Percentiles rank a stretch among this genome's conserved stretches.
Conservation (phyloP, 1,140 invertebrate genomes). For the Fopius arisanus region DNA sequence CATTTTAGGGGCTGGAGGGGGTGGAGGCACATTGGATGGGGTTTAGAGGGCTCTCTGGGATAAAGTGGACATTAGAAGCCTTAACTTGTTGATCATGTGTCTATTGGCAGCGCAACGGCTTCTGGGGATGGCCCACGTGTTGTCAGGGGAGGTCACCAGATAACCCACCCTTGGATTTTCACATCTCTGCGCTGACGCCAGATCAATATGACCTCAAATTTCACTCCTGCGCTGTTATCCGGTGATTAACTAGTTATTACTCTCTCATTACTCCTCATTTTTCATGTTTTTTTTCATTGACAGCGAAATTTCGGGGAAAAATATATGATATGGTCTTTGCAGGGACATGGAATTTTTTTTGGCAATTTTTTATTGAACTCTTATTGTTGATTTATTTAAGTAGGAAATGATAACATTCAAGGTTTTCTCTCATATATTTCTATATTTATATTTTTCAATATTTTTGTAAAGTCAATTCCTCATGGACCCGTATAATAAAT, state of each 20-base stretch:
- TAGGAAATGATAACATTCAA: too few relatives aligned
- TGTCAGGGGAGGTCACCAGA: neutral
- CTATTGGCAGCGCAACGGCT: neutral
- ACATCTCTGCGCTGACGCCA: slow-evolving; percentile 5
- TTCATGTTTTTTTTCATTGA: too few relatives aligned
- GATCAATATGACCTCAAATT: neutral
- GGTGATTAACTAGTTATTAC: too few relatives aligned
- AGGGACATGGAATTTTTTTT: too few relatives aligned
- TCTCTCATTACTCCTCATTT: too few relatives aligned
- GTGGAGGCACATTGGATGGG: neutral
- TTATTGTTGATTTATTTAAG: too few relatives aligned
- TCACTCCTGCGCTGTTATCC: slow-evolving; percentile 1
- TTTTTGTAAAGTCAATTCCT: neutral
- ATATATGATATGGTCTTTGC: too few relatives aligned
- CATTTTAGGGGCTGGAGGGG: neutral
- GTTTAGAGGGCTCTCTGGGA: neutral
- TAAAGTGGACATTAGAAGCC: neutral
- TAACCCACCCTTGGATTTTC: neutral
- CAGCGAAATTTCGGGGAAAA: too few relatives aligned
- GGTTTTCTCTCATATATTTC: neutral
- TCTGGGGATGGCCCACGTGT: neutral
- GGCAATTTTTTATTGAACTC: too few relatives aligned
- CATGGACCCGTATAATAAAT: neutral
- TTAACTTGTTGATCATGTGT: slow-evolving; percentile 8
- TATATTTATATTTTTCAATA: neutral